These are phyloP conservation scores for Conomelus anceps DNA, from an alignment of 2,888 invertebrate genomes.

Conservation along the genomic window DNA sequence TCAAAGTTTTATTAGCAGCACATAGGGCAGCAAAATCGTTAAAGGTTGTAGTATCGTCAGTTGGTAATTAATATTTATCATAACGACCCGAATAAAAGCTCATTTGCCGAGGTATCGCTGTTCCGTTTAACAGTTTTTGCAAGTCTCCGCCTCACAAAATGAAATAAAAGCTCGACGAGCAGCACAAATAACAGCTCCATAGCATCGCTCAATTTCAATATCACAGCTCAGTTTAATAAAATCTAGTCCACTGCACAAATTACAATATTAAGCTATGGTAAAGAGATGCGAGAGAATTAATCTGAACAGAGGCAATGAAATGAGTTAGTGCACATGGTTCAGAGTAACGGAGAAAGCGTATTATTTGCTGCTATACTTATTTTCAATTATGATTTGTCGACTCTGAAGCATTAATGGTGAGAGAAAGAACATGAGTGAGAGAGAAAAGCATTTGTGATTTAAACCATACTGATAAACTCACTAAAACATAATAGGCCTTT, in stretches of 20 bases:
- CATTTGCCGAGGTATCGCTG: too few species aligned
- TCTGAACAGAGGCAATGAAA: not conserved
- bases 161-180: not conserved
- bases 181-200: not conserved
- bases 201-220: not conserved
- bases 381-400: not conserved
- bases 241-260: not conserved
- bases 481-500: not conserved
- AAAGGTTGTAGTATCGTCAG: not conserved
- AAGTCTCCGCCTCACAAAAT: not conserved
- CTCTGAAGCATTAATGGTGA: not conserved
- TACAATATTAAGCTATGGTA: not conserved
- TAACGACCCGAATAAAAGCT: not conserved
- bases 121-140: not conserved
- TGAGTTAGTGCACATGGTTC: not conserved
- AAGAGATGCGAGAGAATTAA: not conserved
- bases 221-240: not conserved
- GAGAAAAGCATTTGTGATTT: not conserved
- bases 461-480: not conserved
- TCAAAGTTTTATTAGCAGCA: not conserved
- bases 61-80: not conserved
- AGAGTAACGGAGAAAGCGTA: not conserved
- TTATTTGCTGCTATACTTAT: not conserved
- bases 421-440: not conserved
- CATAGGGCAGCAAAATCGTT: not conserved